phyloP scores from a whole-genome alignment of 2,797 vertebrate genomes.

The Rhabdophis nuchalis region DNA sequence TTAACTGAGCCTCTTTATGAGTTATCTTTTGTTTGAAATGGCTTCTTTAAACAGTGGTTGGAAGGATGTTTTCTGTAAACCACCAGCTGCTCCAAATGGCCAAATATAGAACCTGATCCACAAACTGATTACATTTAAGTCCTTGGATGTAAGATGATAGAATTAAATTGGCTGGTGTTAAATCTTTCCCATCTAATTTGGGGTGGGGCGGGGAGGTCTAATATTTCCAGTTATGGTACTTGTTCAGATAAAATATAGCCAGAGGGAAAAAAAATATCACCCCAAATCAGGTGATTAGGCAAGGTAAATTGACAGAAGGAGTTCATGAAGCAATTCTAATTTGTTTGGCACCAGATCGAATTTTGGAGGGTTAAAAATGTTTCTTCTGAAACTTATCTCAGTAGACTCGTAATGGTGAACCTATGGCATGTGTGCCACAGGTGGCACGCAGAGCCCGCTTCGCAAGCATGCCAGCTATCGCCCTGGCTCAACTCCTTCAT shows the following conservation, averaged over 20 bases:
- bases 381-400: neutral
- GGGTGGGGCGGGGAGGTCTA: neutral
- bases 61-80: neutral
- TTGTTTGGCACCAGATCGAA: neutral
- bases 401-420: too few species aligned
- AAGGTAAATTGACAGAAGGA: neutral
- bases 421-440: too few species aligned
- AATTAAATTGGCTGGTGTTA: neutral
- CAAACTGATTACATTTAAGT: neutral
- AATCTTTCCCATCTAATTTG: neutral
- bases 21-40: neutral
- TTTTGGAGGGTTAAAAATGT: neutral
- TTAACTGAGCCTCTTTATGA: neutral
- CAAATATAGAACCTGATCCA: neutral
- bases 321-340: neutral
- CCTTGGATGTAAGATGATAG: neutral
- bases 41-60: neutral
- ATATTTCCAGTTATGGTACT: neutral
- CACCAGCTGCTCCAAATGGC: neutral
- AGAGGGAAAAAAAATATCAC: neutral
- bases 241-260: neutral
- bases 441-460: too few species aligned
- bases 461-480: too few species aligned
- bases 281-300: neutral
- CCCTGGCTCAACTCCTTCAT: too few species aligned